A percentile compares a stretch with the other conserved stretches of the same genome.
Conservation (phyloP, 2,888 invertebrate genomes). For the Caenorhabditis zanzibari region DNA sequence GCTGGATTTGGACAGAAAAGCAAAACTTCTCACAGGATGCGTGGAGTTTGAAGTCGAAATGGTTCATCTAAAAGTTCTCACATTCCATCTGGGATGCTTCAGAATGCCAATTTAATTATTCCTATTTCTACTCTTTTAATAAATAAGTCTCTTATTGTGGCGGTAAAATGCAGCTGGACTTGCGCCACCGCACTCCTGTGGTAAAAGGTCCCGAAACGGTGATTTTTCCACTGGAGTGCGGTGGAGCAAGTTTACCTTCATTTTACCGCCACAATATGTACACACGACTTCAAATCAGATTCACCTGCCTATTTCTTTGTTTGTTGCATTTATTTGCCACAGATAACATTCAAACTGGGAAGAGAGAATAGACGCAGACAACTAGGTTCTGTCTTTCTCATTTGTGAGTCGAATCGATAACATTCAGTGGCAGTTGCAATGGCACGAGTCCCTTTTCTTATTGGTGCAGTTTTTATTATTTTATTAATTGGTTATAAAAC, state of each 20-base stretch:
- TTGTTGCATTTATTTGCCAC: no score
- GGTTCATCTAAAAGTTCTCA: constrained; percentile 80
- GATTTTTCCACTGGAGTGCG: no score
- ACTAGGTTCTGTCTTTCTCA: neutral
- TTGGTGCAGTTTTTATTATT: neutral
- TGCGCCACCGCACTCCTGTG: no score
- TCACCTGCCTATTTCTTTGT: no score
- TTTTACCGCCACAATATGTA: no score
- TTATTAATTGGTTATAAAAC: constrained; percentile 1
- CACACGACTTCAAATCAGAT: neutral
- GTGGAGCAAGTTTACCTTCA: no score
- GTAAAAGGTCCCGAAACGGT: no score
- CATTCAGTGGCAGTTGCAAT: neutral
- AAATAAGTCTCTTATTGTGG: constrained; percentile 9
- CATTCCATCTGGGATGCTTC: constrained; percentile 84
- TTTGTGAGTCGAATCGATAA: neutral
- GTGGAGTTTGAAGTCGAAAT: constrained; percentile 83
- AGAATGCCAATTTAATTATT: constrained; percentile 45
- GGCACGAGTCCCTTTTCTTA: neutral
- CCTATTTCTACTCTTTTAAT: neutral
- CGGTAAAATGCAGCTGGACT: no score
- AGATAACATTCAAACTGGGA: no score
- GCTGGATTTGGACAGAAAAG: constrained; percentile 75
- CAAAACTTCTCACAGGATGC: constrained; percentile 82
- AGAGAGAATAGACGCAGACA: constrained; percentile 13